Percentiles rank a stretch among this genome's conserved stretches.
These are phyloP conservation scores for Paragorgia papillata DNA, from an alignment of 92 coral and sea anemone species.

Conservation along the genomic window DNA sequence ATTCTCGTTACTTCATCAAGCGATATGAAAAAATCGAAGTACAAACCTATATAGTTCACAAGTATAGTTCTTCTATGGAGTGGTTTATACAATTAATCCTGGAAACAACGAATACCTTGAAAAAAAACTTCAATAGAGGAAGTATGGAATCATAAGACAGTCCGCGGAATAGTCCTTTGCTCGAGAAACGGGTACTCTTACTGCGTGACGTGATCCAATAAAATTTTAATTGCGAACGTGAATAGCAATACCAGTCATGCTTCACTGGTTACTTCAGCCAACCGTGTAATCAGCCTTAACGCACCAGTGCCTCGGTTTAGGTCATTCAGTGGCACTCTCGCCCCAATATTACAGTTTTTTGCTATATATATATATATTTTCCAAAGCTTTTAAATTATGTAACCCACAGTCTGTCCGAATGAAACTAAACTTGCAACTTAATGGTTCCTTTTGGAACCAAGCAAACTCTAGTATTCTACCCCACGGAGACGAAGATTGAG, in stretches of 20 bases:
- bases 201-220: slow-evolving; percentile 43
- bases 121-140: slow-evolving; percentile 2
- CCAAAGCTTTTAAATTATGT: too few relatives aligned
- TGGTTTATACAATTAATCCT: background rate
- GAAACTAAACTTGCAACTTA: too few relatives aligned
- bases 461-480: background rate
- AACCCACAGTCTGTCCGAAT: too few relatives aligned
- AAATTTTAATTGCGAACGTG: slow-evolving; percentile 10
- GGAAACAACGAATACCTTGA: background rate
- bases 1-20: too few relatives aligned
- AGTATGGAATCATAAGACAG: slow-evolving; percentile 7
- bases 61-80: slow-evolving; percentile 12
- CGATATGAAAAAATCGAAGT: slow-evolving; percentile 1
- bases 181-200: slow-evolving; percentile 38
- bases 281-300: slow-evolving; percentile 23
- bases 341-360: background rate
- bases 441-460: too few relatives aligned
- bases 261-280: slow-evolving; percentile 32
- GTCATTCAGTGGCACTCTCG: slow-evolving; percentile 3
- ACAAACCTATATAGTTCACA: slow-evolving; percentile 31
- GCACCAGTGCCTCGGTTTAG: slow-evolving; percentile 7
- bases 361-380: too few relatives aligned
- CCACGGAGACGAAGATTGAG: too few relatives aligned
- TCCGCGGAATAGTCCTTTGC: slow-evolving; percentile 26
- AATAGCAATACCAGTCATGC: slow-evolving; percentile 19